phyloP scores from a whole-genome alignment of 2,113 vertebrate species.

The Daubentonia madagascariensis region DNA sequence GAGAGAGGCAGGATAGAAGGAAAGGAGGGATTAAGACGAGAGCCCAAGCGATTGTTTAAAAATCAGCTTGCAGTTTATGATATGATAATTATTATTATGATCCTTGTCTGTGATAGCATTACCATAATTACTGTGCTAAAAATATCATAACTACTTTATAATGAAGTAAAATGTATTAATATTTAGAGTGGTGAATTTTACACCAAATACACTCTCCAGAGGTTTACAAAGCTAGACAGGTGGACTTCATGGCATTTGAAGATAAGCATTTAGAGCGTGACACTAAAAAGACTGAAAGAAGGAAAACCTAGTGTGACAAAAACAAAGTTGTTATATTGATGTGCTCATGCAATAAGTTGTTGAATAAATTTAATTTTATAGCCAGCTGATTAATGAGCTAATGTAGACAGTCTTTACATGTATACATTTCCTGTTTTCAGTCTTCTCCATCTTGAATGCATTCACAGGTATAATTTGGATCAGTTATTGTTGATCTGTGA shows the following conservation, averaged over 20 bases:
- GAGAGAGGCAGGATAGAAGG: background rate
- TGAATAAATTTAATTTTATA: background rate
- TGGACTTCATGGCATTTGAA: background rate
- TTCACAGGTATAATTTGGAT: background rate
- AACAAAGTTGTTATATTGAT: background rate
- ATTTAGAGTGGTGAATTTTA: background rate
- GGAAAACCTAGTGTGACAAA: background rate
- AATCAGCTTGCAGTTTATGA: background rate
- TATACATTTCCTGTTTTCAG: background rate
- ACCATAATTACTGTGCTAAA: slow-evolving; percentile 44
- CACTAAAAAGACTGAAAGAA: background rate
- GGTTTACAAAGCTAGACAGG: background rate
- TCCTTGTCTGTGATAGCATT: background rate
- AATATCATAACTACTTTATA: background rate
- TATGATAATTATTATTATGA: slow-evolving; percentile 31
- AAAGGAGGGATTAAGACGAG: background rate
- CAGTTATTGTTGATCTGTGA: background rate
- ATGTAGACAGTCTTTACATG: background rate
- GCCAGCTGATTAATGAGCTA: background rate
- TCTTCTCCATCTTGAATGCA: background rate
- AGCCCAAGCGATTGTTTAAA: slow-evolving; percentile 14
- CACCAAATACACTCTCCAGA: background rate
- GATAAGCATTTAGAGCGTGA: background rate
- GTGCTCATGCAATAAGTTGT: background rate
- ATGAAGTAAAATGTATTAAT: slow-evolving; percentile 42